phyloP scores from a whole-genome alignment of 92 coral and sea anemone species.

The Galaxea fascicularis region DNA sequence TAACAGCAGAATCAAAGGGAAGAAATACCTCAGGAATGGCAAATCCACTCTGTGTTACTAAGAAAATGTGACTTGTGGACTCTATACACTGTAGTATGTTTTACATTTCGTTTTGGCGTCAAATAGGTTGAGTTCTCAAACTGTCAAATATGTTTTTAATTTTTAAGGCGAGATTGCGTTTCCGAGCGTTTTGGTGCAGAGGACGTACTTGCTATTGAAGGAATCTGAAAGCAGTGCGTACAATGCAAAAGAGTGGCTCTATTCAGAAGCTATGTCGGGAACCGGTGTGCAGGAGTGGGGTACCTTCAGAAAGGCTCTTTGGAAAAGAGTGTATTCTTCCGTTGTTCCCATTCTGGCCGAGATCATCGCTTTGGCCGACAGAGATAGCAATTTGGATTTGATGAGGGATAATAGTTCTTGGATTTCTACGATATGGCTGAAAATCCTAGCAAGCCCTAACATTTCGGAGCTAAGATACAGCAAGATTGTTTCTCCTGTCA shows the following conservation, averaged over 20 bases:
- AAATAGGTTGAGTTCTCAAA: no score
- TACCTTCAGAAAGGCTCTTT: conserved; percentile 85
- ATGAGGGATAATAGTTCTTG: conserved; percentile 17
- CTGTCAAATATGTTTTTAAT: neutral
- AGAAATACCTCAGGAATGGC: no score
- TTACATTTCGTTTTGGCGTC: no score
- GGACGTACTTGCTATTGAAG: conserved; percentile 63
- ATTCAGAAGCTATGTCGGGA: conserved; percentile 74
- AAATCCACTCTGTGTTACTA: no score
- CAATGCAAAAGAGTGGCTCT: conserved; percentile 67
- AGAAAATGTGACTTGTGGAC: no score
- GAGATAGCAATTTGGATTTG: conserved; percentile 78
- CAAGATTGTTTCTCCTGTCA: conserved; percentile 70
- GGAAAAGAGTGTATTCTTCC: conserved; percentile 72
- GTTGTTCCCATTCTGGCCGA: conserved; percentile 81
- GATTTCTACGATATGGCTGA: conserved; percentile 61
- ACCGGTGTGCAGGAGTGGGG: conserved; percentile 84
- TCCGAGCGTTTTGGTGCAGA: conserved; percentile 50
- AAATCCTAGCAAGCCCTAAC: conserved; percentile 42
- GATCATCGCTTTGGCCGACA: conserved; percentile 76
- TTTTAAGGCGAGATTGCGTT: conserved; percentile 41
- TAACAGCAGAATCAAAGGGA: no score
- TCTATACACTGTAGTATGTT: no score
- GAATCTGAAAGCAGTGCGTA: conserved; percentile 56
- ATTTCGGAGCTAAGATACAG: conserved; percentile 54